Percentiles rank a stretch among this genome's conserved stretches.
phyloP scores from a whole-genome alignment of 1,140 invertebrate species.

The Eumaeus atala region DNA sequence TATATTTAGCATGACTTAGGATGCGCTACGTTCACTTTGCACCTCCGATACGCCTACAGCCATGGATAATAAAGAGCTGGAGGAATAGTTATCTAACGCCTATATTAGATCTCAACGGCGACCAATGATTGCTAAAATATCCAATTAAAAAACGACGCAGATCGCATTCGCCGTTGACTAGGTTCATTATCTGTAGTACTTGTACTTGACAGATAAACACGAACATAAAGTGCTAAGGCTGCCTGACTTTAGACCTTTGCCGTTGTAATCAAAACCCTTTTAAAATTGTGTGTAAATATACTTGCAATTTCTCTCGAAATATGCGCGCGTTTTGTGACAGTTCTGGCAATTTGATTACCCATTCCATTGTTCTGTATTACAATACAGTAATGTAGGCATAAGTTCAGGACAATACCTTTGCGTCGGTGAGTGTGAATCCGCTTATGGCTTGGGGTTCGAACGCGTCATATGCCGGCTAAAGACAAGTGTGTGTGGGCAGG shows the following conservation, averaged over 20 bases:
- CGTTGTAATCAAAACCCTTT: no score
- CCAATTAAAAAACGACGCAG: not conserved
- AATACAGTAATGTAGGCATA: constrained; percentile 4
- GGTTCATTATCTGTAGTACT: constrained; percentile 57
- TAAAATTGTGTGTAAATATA: no score
- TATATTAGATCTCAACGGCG: constrained; percentile 8
- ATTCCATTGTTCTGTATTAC: constrained; percentile 3
- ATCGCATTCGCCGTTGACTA: constrained; percentile 21
- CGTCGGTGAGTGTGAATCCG: constrained; percentile 47
- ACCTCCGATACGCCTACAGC: constrained; percentile 41
- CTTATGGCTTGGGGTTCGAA: constrained; percentile 38
- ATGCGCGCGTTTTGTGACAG: constrained; percentile 2
- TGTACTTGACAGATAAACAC: constrained; percentile 66
- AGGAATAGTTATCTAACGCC: not conserved
- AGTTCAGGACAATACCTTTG: constrained; percentile 22
- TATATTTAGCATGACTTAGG: constrained; percentile 65
- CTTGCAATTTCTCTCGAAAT: not conserved
- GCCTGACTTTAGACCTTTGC: constrained; percentile 16
- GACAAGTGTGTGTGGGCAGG: constrained; percentile 50
- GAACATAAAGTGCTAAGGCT: constrained; percentile 70
- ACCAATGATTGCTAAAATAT: constrained; percentile 3
- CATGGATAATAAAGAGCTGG: constrained; percentile 1
- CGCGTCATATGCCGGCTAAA: constrained; percentile 29
- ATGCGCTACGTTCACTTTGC: constrained; percentile 42
- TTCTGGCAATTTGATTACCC: not conserved